Evolutionary conservation across 2,888 invertebrate species (phyloP).

Genomic region (Tenthredo scrophulariae): DNA sequence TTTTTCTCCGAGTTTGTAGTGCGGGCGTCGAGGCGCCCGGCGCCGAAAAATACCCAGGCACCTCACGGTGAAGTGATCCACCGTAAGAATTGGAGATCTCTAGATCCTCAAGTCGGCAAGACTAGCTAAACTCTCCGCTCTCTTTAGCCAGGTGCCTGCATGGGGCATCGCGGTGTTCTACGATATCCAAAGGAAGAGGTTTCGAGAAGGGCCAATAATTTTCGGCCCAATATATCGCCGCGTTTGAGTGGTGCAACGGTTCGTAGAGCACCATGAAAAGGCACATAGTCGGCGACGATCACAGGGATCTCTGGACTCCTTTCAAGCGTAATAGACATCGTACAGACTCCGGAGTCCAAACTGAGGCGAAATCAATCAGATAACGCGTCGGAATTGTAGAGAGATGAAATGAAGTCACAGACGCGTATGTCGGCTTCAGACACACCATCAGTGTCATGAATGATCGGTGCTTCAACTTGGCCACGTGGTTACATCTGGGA

Average conservation of each 20-base stretch:
- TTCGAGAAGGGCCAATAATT: slow-evolving; percentile 40
- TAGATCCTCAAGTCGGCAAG: neutral
- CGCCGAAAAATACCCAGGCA: slow-evolving; percentile 64
- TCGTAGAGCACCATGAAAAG: slow-evolving; percentile 25
- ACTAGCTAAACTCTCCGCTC: slow-evolving; percentile 1
- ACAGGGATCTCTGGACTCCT: slow-evolving; percentile 29
- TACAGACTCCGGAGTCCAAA: slow-evolving; percentile 34
- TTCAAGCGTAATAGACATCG: slow-evolving; percentile 37
- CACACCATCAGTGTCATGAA: neutral
- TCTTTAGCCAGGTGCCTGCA: neutral
- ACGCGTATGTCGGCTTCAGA: slow-evolving; percentile 1
- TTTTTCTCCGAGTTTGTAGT: neutral
- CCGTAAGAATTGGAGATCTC: neutral
- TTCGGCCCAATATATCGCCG: slow-evolving; percentile 19
- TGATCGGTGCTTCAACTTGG: neutral
- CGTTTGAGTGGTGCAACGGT: slow-evolving; percentile 10
- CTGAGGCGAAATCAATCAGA: slow-evolving; percentile 30
- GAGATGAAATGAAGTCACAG: slow-evolving; percentile 22
- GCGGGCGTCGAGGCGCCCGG: slow-evolving; percentile 45
- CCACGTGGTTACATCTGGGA: neutral
- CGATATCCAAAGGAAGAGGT: slow-evolving; percentile 23
- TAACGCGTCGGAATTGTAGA: slow-evolving; percentile 24
- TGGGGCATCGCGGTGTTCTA: neutral
- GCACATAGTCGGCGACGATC: slow-evolving; percentile 19
- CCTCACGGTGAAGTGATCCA: slow-evolving; percentile 69